These are phyloP conservation scores for Laupala kohalensis DNA, from an alignment of 1,140 invertebrate genomes.

Conservation along the genomic window DNA sequence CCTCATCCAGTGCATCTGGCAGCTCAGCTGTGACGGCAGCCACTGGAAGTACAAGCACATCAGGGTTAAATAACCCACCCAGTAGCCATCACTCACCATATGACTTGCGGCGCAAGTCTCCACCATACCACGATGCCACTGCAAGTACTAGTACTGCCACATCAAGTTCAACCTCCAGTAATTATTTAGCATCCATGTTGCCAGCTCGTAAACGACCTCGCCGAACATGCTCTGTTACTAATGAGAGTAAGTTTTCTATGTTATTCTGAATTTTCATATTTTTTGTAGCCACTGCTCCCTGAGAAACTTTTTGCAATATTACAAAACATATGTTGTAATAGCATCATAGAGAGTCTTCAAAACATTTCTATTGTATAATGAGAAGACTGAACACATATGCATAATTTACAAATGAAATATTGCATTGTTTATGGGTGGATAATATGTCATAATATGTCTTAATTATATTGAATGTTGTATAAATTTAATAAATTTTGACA, in stretches of 20 bases:
- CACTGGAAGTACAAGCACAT: not conserved
- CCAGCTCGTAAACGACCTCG: constrained; percentile 69
- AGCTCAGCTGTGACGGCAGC: constrained; percentile 3
- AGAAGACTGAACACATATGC: too few relatives aligned
- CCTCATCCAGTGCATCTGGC: constrained; percentile 7
- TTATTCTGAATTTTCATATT: too few relatives aligned
- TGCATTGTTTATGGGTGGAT: too few relatives aligned
- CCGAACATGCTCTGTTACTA: constrained; percentile 42
- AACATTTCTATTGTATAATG: too few relatives aligned
- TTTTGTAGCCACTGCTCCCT: too few relatives aligned
- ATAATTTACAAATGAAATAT: too few relatives aligned
- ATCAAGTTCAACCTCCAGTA: constrained; percentile 27
- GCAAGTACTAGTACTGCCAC: constrained; percentile 21
- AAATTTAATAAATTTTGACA: too few relatives aligned
- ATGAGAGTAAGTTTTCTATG: constrained; percentile 44
- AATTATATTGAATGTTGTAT: too few relatives aligned
- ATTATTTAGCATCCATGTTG: constrained; percentile 49
- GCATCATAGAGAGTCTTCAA: too few relatives aligned
- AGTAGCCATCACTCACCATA: constrained; percentile 62
- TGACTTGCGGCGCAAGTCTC: constrained; percentile 69
- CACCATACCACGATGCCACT: constrained; percentile 34
- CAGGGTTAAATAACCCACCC: constrained; percentile 18
- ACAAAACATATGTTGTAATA: too few relatives aligned
- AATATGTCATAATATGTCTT: too few relatives aligned
- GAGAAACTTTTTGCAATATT: too few relatives aligned